Percentiles rank a stretch among this genome's conserved stretches.
Evolutionary conservation across 1,140 invertebrate species (phyloP).

Genomic region (Diorhabda sublineata): DNA sequence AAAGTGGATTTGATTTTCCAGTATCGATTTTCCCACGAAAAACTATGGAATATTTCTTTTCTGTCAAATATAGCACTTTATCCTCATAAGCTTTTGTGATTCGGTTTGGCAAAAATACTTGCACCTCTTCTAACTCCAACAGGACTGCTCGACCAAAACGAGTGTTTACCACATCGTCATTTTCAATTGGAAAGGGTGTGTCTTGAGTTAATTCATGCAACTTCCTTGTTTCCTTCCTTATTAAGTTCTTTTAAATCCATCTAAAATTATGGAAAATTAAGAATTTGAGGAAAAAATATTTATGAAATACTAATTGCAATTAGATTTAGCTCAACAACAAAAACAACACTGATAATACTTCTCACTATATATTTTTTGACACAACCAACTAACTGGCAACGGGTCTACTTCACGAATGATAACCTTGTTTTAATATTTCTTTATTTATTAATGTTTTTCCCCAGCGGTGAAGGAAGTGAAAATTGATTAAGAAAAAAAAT

Average conservation of each 20-base stretch:
- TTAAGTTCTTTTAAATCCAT: not conserved
- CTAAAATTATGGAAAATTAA: not conserved
- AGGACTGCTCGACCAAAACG: not conserved
- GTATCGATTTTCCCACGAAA: not conserved
- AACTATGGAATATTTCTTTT: not conserved
- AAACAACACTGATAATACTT: too few relatives aligned
- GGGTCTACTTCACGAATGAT: too few relatives aligned
- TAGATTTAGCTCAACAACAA: too few relatives aligned
- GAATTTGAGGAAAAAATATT: too few relatives aligned
- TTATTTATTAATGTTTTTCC: too few relatives aligned
- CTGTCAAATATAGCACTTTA: not conserved
- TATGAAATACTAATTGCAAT: too few relatives aligned
- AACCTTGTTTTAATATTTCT: too few relatives aligned
- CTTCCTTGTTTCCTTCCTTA: not conserved
- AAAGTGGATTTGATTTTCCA: too few relatives aligned
- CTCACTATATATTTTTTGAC: too few relatives aligned
- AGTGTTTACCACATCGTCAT: not conserved
- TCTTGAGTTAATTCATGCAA: not conserved
- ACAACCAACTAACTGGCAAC: too few relatives aligned
- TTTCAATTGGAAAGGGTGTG: not conserved
- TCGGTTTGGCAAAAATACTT: not conserved
- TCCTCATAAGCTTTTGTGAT: not conserved
- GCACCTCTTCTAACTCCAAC: not conserved
- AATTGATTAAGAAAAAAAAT: too few relatives aligned
- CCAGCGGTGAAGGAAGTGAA: too few relatives aligned